A percentile compares a stretch with the other conserved stretches of the same genome.
Evolutionary conservation across 1,140 invertebrate species (phyloP).

Genomic region (Coelopa frigida): DNA sequence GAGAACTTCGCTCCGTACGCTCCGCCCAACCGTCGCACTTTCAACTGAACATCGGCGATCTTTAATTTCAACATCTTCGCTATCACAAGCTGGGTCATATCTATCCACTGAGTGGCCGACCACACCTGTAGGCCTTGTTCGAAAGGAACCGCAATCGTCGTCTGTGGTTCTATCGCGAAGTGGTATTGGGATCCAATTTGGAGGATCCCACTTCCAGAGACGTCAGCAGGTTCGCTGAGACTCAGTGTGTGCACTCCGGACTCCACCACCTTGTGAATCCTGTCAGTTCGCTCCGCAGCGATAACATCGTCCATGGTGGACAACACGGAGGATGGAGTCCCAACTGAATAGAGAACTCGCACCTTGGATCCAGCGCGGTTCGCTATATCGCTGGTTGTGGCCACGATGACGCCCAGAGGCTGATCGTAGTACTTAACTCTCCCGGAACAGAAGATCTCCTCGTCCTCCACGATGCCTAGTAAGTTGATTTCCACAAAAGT

Average conservation of each 20-base stretch:
- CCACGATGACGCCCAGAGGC: constrained; percentile 65
- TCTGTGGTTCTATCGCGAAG: constrained; percentile 60
- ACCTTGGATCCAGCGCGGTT: constrained; percentile 59
- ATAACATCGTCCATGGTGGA: constrained; percentile 25
- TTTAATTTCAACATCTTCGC: constrained; percentile 49
- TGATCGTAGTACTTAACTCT: constrained; percentile 60
- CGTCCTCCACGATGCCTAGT: constrained; percentile 17
- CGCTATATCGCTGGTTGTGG: constrained; percentile 53
- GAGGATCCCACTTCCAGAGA: constrained; percentile 21
- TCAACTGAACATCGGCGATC: constrained; percentile 54
- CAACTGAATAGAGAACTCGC: constrained; percentile 54
- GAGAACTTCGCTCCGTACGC: constrained; percentile 63
- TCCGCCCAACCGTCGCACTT: constrained; percentile 61
- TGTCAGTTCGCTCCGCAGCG: constrained; percentile 8
- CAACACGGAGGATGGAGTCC: constrained; percentile 15
- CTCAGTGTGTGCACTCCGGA: constrained; percentile 21
- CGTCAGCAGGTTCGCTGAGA: constrained; percentile 16
- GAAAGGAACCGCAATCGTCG: constrained; percentile 51
- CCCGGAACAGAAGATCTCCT: constrained; percentile 45
- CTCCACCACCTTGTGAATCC: constrained; percentile 21
- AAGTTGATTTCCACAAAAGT: constrained; percentile 13
- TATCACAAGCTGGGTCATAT: constrained; percentile 54
- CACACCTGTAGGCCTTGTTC: constrained; percentile 58
- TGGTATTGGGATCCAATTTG: constrained; percentile 41
- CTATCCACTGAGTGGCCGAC: constrained; percentile 58